Percentiles rank a stretch among this genome's conserved stretches.
These are phyloP conservation scores for Ophion ellenae DNA, from an alignment of 2,888 invertebrate species.

Conservation along the genomic window DNA sequence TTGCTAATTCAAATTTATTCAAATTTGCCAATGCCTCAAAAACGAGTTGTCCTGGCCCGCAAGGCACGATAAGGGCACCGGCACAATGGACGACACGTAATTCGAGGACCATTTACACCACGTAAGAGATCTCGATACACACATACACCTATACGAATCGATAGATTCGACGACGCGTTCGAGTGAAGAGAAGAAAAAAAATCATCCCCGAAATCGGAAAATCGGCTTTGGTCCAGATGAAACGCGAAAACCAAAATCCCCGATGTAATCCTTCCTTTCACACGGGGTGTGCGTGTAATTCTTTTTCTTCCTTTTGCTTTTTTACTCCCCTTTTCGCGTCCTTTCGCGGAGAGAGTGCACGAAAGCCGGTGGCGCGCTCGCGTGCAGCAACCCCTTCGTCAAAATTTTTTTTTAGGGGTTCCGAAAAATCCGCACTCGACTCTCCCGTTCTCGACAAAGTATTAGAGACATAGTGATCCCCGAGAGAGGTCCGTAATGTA, in stretches of 20 bases:
- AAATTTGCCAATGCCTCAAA: no score
- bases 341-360: conserved; percentile 63
- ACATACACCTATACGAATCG: conserved; percentile 1
- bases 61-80: conserved; percentile 46
- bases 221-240: conserved; percentile 82
- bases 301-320: conserved; percentile 68
- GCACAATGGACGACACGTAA: conserved; percentile 79
- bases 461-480: conserved; percentile 67
- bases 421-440: conserved; percentile 81
- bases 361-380: conserved; percentile 62
- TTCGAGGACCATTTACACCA: conserved; percentile 72
- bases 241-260: conserved; percentile 83
- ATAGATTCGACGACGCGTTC: conserved; percentile 3
- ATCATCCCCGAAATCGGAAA: conserved; percentile 80
- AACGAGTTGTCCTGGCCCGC: conserved; percentile 42
- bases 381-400: conserved; percentile 73
- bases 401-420: conserved; percentile 82
- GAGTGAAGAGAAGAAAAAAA: conserved; percentile 32
- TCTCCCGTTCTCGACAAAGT: conserved; percentile 77
- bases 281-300: conserved; percentile 72
- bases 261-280: conserved; percentile 83
- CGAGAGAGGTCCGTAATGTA: conserved; percentile 24
- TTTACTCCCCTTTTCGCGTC: conserved; percentile 68
- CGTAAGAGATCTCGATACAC: neutral
- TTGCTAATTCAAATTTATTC: no score